Evolutionary conservation across 2,888 invertebrate species (phyloP).

Genomic region (Octodonta nipae): DNA sequence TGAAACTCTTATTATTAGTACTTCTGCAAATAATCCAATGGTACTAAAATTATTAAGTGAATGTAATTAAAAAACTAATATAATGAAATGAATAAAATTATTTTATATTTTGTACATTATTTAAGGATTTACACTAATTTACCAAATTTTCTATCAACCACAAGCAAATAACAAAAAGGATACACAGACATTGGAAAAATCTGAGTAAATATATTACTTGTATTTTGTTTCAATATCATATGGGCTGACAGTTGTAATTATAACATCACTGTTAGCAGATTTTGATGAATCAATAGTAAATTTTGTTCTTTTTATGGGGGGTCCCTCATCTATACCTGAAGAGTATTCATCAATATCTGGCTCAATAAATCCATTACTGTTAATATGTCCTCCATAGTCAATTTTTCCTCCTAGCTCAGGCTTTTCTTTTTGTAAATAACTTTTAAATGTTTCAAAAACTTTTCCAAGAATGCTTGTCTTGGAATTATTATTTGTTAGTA

Average conservation of each 20-base stretch:
- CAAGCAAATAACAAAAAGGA: too few relatives aligned
- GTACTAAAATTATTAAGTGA: too few relatives aligned
- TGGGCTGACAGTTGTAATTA: neutral
- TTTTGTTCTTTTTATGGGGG: conserved; percentile 18
- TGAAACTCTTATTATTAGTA: too few relatives aligned
- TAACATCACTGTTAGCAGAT: neutral
- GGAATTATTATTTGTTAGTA: conserved; percentile 18
- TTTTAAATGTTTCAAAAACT: conserved; percentile 18
- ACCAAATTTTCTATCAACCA: too few relatives aligned
- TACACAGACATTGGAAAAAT: too few relatives aligned
- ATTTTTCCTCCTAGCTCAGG: conserved; percentile 13
- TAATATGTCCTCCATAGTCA: conserved; percentile 20
- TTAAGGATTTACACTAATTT: too few relatives aligned
- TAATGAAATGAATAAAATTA: too few relatives aligned
- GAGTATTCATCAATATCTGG: conserved; percentile 25
- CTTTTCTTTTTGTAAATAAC: conserved; percentile 18
- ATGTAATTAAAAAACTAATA: too few relatives aligned
- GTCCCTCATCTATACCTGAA: conserved; percentile 14
- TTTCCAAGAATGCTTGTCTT: conserved; percentile 17
- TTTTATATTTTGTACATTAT: too few relatives aligned
- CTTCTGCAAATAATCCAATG: too few relatives aligned
- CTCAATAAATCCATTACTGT: conserved; percentile 24
- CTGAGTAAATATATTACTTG: too few relatives aligned
- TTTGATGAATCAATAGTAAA: conserved; percentile 6
- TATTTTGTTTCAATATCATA: too few relatives aligned